These are phyloP conservation scores for Metopolophium dirhodum DNA, from an alignment of 1,140 invertebrate species.

Conservation along the genomic window DNA sequence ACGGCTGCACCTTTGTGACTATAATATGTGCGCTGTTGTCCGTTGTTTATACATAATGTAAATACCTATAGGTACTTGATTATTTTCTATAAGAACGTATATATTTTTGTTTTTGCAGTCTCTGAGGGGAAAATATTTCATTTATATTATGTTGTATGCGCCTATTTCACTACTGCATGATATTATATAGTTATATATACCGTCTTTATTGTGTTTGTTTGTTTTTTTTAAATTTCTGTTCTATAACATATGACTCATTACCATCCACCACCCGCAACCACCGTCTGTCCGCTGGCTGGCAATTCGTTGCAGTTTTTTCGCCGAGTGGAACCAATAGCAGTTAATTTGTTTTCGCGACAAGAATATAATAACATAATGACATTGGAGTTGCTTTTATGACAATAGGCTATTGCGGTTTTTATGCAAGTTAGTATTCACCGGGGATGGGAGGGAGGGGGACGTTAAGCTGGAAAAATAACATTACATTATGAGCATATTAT, in stretches of 20 bases:
- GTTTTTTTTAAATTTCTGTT: constrained; percentile 23
- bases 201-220: background rate
- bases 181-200: background rate
- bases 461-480: background rate
- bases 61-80: background rate
- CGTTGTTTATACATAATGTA: no score
- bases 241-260: background rate
- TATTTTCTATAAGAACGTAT: background rate
- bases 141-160: background rate
- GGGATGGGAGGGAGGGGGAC: background rate
- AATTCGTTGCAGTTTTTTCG: constrained; percentile 8
- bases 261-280: background rate
- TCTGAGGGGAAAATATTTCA: background rate
- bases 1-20: no score
- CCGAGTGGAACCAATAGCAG: constrained; percentile 34
- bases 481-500: background rate
- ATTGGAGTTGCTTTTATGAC: constrained; percentile 26
- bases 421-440: background rate
- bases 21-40: no score
- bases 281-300: background rate
- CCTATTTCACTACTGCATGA: background rate
- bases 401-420: constrained; percentile 19
- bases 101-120: background rate
- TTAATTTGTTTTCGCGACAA: constrained; percentile 37
- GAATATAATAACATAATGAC: constrained; percentile 31